Conservation (phyloP, 1,140 invertebrate species). For the Phymorhynchus buccinoides region DNA sequence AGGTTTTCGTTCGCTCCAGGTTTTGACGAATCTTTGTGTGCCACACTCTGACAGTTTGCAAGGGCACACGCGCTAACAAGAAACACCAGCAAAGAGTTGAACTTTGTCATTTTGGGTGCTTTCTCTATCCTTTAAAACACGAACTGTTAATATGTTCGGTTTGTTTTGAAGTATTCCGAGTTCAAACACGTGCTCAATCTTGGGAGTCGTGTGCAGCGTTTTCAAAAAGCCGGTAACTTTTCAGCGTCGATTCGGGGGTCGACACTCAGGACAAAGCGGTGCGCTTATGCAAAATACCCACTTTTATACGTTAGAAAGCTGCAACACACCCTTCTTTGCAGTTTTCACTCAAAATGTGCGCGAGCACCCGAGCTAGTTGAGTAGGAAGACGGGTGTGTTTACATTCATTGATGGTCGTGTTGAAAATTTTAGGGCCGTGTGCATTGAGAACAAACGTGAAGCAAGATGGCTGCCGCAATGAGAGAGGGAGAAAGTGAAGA, state of each 20-base stretch:
- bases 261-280: neutral
- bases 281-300: neutral
- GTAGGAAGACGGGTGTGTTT: neutral
- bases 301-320: neutral
- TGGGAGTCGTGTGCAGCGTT: neutral
- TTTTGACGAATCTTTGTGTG: neutral
- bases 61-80: neutral
- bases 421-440: constrained; percentile 37
- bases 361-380: too few relatives aligned
- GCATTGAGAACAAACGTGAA: constrained; percentile 30
- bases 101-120: neutral
- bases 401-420: neutral
- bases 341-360: neutral
- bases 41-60: neutral
- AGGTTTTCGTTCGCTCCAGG: neutral
- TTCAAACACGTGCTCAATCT: neutral
- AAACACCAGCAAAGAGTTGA: too few relatives aligned
- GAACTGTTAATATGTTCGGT: neutral
- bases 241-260: neutral
- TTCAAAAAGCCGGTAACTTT: neutral
- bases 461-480: constrained; percentile 31
- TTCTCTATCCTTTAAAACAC: neutral
- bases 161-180: neutral
- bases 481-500: neutral
- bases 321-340: neutral